These are phyloP conservation scores for Lates calcarifer DNA, from an alignment of 2,113 vertebrate species.

Conservation along the genomic window DNA sequence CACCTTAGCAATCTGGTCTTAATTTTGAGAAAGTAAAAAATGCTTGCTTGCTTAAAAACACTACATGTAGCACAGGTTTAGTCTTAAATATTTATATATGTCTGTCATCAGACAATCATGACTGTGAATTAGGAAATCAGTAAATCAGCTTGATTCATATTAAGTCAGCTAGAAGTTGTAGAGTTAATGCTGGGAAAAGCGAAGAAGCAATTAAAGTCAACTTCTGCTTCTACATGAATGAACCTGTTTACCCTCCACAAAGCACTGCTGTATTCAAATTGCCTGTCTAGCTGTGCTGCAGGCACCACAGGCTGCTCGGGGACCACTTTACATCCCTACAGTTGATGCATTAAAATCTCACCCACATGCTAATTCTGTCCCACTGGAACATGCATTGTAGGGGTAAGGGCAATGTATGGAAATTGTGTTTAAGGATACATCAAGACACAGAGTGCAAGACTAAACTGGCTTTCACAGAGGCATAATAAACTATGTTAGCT, in stretches of 20 bases:
- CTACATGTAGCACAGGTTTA: no score
- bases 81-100: no score
- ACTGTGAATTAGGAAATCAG: no score
- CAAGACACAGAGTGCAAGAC: background rate
- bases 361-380: constrained; percentile 39
- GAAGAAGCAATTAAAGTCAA: constrained; percentile 38
- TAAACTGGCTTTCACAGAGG: background rate
- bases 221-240: constrained; percentile 50
- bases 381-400: constrained; percentile 36
- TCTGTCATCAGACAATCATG: no score
- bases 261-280: constrained; percentile 40
- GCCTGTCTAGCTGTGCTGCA: constrained; percentile 23
- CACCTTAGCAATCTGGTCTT: no score
- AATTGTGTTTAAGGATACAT: background rate
- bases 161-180: no score
- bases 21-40: no score
- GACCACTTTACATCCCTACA: constrained; percentile 26
- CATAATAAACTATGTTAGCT: background rate
- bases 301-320: constrained; percentile 39
- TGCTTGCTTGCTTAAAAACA: no score
- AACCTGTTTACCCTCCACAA: constrained; percentile 5
- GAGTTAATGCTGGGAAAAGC: background rate
- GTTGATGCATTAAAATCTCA: constrained; percentile 40
- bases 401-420: constrained; percentile 41
- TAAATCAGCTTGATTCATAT: no score